Conservation (phyloP, 92 coral and sea anemone species). For the Epizoanthus ramosus region DNA sequence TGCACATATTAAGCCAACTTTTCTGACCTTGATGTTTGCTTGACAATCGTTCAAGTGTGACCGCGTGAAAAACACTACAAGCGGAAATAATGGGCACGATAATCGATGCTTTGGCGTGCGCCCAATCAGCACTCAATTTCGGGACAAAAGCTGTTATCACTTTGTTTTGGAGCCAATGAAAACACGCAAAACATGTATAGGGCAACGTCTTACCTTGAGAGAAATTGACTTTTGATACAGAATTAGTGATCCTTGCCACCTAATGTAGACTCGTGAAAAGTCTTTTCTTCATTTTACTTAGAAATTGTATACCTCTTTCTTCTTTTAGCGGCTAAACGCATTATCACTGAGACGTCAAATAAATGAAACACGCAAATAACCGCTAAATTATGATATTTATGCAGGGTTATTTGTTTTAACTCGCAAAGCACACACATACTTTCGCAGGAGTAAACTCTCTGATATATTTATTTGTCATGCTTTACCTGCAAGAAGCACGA, state of each 20-base stretch:
- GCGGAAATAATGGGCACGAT: conserved; percentile 45
- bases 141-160: conserved; percentile 38
- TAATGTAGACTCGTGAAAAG: background rate
- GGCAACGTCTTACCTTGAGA: conserved; percentile 43
- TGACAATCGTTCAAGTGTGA: conserved; percentile 26
- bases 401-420: background rate
- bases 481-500: background rate
- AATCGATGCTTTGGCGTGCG: conserved; percentile 11
- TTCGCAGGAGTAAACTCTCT: background rate
- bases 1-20: background rate
- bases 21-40: conserved; percentile 35
- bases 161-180: conserved; percentile 32
- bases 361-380: background rate
- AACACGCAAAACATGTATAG: background rate
- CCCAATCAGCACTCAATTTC: conserved; percentile 26
- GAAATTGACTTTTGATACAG: conserved; percentile 35
- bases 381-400: background rate
- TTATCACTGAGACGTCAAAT: background rate
- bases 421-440: background rate
- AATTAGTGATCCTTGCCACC: background rate
- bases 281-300: background rate
- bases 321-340: background rate
- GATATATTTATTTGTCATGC: background rate
- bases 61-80: conserved; percentile 43
- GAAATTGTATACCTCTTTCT: background rate